These are phyloP conservation scores for Habroteleia sp. DNA, from an alignment of 2,888 invertebrate genomes.

Conservation along the genomic window DNA sequence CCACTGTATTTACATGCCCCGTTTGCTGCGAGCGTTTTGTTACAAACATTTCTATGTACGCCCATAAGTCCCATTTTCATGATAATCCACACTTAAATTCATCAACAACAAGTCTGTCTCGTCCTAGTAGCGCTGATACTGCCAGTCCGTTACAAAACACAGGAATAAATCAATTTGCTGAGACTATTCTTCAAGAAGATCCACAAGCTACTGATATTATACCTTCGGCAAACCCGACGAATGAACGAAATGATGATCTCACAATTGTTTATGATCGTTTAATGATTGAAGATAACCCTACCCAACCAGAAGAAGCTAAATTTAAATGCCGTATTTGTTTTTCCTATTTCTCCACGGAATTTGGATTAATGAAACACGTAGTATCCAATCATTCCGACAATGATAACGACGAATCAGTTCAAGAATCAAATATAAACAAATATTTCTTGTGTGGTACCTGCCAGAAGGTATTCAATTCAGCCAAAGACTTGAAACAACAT, in stretches of 20 bases:
- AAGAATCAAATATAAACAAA: constrained; percentile 2
- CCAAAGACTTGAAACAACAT: constrained; percentile 20
- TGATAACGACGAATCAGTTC: neutral
- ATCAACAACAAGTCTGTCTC: neutral
- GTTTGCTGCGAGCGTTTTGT: constrained; percentile 48
- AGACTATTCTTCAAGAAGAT: constrained; percentile 27
- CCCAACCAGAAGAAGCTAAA: constrained; percentile 1
- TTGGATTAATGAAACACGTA: constrained; percentile 38
- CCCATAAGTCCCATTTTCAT: constrained; percentile 57
- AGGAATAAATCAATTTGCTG: constrained; percentile 21
- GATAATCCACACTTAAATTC: constrained; percentile 3
- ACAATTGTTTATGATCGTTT: neutral
- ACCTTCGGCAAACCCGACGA: neutral
- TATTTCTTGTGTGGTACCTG: constrained; percentile 45
- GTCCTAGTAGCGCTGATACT: neutral
- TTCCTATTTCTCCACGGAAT: constrained; percentile 11
- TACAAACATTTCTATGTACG: constrained; percentile 47
- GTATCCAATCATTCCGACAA: constrained; percentile 8
- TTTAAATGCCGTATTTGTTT: constrained; percentile 40
- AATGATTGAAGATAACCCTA: neutral
- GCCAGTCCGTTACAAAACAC: constrained; percentile 20
- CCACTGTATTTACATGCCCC: constrained; percentile 41
- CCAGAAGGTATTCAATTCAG: constrained; percentile 37
- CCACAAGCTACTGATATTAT: neutral
- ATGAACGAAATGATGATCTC: neutral